Base-by-base conservation (phyloP, 2,797 vertebrate genomes). In the Nyctalus aviator region DNA sequence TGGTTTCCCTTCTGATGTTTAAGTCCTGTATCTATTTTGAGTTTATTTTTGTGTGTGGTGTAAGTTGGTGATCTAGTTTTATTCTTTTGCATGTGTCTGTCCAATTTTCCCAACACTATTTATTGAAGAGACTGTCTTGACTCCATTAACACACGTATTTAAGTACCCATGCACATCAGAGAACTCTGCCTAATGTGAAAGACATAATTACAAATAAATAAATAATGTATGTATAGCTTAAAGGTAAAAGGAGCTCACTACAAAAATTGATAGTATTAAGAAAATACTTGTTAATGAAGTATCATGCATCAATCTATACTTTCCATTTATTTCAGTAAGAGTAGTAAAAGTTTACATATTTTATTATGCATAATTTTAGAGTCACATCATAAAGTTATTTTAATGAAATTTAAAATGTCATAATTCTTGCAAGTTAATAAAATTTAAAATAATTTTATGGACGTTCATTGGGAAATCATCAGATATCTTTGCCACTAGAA, bases 311-410 rank as follows among this genome's bases (percentile, higher is more conserved):
- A 69, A 83, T 50, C 10, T 62, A 73, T 81, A 84, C 30, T 32
- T 90, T 15, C 10, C 25, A 75, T 35, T 86, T 73, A 69, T 17
- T 76, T 89, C 35, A 88, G n/a, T 37, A n/a, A 73, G 73, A 86
- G 25, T 20, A 88, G 68, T 91, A 59, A 66, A 0, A 59, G 10
- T 30, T 66, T 6, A 64, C 21, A 72, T 77, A 15, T 69, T 87
- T 76, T n/a, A 35, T 23, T 21, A 83, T 84, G 27, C 30, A 78
- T 64, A 75, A 55, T 66, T 90, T 90, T 81, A 48, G 90, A 50
- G 59, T 53, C 5, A 62, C 30, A 2, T 23, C 50, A 82, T 59
- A 82, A 76, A n/a, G 1, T 4, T 48, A 35, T 7, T 46, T 85
- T 88, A 62, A 44, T 25, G 7, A 87, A 91, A 30, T 89, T 64